Percentiles rank a stretch among this genome's conserved stretches.
These are phyloP conservation scores for Burhinus bistriatus DNA, from an alignment of 2,113 vertebrate species.

Conservation along the genomic window DNA sequence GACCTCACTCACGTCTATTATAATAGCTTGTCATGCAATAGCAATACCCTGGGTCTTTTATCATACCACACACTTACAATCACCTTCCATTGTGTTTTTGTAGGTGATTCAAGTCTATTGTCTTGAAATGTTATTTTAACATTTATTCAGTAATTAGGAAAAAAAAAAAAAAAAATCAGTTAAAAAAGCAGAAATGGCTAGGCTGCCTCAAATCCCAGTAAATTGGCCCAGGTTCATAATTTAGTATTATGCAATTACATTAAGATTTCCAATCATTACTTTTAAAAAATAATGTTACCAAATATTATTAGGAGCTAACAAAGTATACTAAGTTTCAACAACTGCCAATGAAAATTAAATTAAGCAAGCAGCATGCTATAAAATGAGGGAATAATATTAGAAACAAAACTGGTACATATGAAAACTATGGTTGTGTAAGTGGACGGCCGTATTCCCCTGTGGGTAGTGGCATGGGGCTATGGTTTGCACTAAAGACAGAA, in stretches of 20 bases:
- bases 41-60: neutral
- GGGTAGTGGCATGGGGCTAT: neutral
- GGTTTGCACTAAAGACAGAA: neutral
- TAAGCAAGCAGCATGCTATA: neutral
- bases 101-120: neutral
- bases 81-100: neutral
- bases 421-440: neutral
- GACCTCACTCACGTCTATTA: neutral
- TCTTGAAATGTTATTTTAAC: neutral
- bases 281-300: neutral
- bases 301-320: neutral
- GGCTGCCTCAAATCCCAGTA: neutral
- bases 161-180: neutral
- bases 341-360: neutral
- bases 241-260: neutral
- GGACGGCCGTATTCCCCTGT: no score
- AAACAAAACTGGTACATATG: neutral
- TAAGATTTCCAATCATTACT: neutral
- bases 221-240: neutral
- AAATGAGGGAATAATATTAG: neutral
- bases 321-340: neutral
- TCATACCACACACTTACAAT: neutral
- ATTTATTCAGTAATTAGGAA: neutral
- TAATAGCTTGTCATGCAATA: neutral
- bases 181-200: neutral